Evolutionary conservation across 2,888 invertebrate genomes (phyloP).

Genomic region (Unio delphinus): DNA sequence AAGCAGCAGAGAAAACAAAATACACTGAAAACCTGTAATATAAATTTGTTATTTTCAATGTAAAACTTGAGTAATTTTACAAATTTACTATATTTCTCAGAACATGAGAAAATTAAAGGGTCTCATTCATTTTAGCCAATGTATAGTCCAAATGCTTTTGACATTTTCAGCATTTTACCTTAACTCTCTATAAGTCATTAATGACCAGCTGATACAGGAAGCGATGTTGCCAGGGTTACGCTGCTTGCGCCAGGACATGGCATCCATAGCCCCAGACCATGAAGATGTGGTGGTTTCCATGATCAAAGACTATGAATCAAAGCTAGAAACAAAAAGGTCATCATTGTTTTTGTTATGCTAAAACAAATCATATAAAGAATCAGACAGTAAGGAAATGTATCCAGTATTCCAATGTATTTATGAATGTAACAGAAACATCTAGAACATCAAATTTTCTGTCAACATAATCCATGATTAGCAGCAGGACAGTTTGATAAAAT

Average conservation of each 20-base stretch:
- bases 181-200: constrained; percentile 63
- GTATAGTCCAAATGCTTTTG: too few relatives aligned
- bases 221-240: constrained; percentile 71
- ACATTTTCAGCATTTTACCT: constrained; percentile 6
- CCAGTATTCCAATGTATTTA: background rate
- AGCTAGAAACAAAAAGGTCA: constrained; percentile 50
- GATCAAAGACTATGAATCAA: constrained; percentile 67
- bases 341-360: background rate
- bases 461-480: background rate
- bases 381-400: background rate
- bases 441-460: background rate
- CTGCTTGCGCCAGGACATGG: constrained; percentile 68
- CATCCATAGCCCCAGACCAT: constrained; percentile 67
- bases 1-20: too few relatives aligned
- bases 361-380: background rate
- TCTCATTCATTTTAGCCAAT: too few relatives aligned
- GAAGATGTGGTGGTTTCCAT: constrained; percentile 69
- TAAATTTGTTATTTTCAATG: too few relatives aligned
- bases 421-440: background rate
- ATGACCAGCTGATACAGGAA: constrained; percentile 70
- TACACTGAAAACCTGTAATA: too few relatives aligned
- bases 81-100: too few relatives aligned
- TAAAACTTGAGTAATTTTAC: too few relatives aligned
- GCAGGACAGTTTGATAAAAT: too few relatives aligned
- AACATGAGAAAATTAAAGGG: too few relatives aligned